Evolutionary conservation across 2,113 vertebrate genomes (phyloP).

Genomic region (Serilophus lunatus): DNA sequence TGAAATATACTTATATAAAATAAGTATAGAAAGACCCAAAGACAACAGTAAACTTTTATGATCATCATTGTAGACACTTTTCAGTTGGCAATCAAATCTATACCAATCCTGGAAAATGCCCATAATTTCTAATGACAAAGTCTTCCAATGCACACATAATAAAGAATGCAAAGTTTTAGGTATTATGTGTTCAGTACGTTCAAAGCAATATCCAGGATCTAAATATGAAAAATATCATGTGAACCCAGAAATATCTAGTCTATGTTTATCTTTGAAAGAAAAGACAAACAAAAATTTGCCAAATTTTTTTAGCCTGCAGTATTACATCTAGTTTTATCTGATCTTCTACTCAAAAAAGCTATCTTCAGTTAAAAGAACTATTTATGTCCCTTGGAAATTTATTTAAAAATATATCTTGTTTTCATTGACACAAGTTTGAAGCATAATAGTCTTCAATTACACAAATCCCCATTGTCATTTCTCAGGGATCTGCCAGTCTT

Average conservation of each 20-base stretch:
- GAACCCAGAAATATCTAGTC: not conserved
- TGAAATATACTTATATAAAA: not conserved
- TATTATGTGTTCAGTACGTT: not conserved
- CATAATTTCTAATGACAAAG: not conserved
- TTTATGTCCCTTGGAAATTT: not conserved
- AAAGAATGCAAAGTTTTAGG: not conserved
- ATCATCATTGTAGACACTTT: not conserved
- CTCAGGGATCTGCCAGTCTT: not conserved
- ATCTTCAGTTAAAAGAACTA: not conserved
- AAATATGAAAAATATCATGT: not conserved
- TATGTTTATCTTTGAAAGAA: not conserved
- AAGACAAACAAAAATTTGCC: not conserved
- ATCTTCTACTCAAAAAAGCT: not conserved
- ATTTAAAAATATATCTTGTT: constrained; percentile 34
- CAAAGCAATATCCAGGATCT: not conserved
- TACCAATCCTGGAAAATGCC: not conserved
- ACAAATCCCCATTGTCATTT: not conserved
- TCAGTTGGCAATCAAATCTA: not conserved
- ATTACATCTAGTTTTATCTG: not conserved
- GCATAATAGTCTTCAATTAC: not conserved
- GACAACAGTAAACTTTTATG: not conserved
- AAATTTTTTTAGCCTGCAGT: not conserved
- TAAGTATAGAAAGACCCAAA: not conserved
- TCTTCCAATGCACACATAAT: not conserved
- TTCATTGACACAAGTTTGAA: not conserved